Conservation (phyloP, 37 sponge, comb jelly and placozoan species). For the Beroe ovata region DNA sequence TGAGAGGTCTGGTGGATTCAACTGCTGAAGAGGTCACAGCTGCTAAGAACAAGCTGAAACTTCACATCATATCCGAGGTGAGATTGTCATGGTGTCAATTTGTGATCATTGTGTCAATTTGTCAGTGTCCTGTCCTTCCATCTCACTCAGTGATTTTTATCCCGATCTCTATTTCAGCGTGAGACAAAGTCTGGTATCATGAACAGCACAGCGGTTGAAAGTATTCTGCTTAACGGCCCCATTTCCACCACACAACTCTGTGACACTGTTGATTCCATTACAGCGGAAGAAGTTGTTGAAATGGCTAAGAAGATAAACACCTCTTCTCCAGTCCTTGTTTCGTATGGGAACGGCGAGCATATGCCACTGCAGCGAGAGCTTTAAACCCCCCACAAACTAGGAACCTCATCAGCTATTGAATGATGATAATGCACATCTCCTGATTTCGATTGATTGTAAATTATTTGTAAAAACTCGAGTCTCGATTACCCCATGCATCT, state of each 20-base stretch:
- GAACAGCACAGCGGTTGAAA: background rate
- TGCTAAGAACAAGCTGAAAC: slow-evolving; percentile 64
- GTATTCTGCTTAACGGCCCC: background rate
- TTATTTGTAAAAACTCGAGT: background rate
- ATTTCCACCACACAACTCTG: background rate
- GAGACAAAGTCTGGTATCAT: background rate
- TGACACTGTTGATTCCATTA: slow-evolving; percentile 28
- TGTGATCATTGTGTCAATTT: too few species aligned
- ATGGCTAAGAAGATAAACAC: slow-evolving; percentile 7
- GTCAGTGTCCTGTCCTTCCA: too few species aligned
- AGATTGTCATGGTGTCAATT: too few species aligned
- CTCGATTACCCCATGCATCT: too few species aligned
- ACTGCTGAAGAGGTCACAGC: slow-evolving; percentile 4
- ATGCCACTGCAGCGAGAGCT: slow-evolving; percentile 65
- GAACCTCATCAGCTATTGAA: background rate
- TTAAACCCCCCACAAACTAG: background rate
- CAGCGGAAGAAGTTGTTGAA: slow-evolving; percentile 10
- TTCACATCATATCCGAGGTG: background rate
- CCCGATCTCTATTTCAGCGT: background rate
- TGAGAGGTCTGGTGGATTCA: background rate
- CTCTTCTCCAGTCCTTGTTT: slow-evolving; percentile 25
- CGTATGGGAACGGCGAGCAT: slow-evolving; percentile 33
- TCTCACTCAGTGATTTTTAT: too few species aligned
- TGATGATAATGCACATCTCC: background rate
- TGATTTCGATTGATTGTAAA: background rate